Conservation (phyloP, 2,797 vertebrate genomes). For the Microcaecilia unicolor region DNA sequence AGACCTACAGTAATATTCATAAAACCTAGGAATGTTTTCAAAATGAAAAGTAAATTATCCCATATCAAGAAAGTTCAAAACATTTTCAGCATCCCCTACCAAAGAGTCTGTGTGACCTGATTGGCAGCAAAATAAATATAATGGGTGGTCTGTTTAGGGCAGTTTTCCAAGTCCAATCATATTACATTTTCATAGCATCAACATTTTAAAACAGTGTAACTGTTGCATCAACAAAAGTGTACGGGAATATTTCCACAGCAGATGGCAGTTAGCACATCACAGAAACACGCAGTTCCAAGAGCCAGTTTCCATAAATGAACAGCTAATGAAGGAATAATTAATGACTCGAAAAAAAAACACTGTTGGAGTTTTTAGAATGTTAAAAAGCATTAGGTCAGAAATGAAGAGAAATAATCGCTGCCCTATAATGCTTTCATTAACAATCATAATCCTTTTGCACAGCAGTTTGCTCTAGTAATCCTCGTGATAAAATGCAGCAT, state of each 20-base stretch:
- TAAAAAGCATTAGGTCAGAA: too few relatives aligned
- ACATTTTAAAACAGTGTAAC: conserved; percentile 36
- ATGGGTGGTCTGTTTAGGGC: conserved; percentile 46
- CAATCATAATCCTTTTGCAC: too few relatives aligned
- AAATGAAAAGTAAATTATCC: conserved; percentile 24
- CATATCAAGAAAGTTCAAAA: conserved; percentile 25
- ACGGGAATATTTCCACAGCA: conserved; percentile 40
- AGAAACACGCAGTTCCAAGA: conserved; percentile 25
- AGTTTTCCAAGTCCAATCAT: conserved; percentile 39
- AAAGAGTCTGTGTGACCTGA: conserved; percentile 30
- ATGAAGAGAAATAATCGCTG: too few relatives aligned
- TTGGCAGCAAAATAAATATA: conserved; percentile 46
- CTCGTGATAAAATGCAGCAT: too few relatives aligned
- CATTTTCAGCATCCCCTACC: conserved; percentile 15
- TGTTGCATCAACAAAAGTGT: conserved; percentile 34
- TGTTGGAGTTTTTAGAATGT: too few relatives aligned
- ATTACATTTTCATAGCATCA: conserved; percentile 36
- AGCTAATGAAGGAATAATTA: conserved; percentile 22
- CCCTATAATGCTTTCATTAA: too few relatives aligned
- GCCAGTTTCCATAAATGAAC: conserved; percentile 24
- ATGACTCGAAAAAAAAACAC: not conserved
- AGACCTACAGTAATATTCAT: too few relatives aligned
- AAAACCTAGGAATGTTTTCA: conserved; percentile 5
- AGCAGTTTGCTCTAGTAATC: too few relatives aligned
- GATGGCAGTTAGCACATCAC: conserved; percentile 35